Base-by-base conservation (phyloP, 2,888 invertebrate species). In the Coelinius sp. region DNA sequence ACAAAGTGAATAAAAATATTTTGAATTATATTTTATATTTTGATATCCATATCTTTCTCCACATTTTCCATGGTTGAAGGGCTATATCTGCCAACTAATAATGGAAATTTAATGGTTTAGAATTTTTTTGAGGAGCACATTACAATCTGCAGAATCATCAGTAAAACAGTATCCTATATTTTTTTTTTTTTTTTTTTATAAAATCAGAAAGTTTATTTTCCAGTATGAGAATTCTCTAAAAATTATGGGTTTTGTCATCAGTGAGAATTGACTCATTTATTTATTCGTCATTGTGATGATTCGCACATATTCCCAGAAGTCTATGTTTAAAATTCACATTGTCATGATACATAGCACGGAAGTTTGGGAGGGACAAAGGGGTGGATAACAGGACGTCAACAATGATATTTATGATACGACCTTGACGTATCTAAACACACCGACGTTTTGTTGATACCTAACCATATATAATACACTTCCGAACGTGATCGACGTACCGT, bases 401-500 rank as follows among this genome's bases (percentile, higher is more conserved):
- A 56, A 56, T 35, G 17, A 59, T 59, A 31, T 31, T 66, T 31
- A 46, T 31, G 27, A 49, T 27, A 49, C 35, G 59, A 59, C 59
- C 59, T 59, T 59, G 59, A 35, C 35, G 59, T 17, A 59, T 59
- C 20, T 59, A 59, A 56, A 56, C 56, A 56, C 56, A 27, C 46
- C 41, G 27, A 66, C 17, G 49, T 66, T 49, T 65, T 49, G 49
- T 49, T 66, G 46, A 49, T 27, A 49, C 6, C 31, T 35, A 66
- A 59, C 31, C 59, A 59, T 56, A 35, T 56, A 59, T 68, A 68
- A 52, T 56, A 56, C 41, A 56, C 41, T 41, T 56, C 56, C 56
- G 41, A 56, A 68, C 56, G 56, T 41, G 59, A 56, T 56, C 56
- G 68, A 44, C 68, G 68, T 59, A 59, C 59, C 56, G 46, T 66